A percentile compares a stretch with the other conserved stretches of the same genome.
Conservation (phyloP, 2,888 invertebrate genomes). For the Campoplex capitator region DNA sequence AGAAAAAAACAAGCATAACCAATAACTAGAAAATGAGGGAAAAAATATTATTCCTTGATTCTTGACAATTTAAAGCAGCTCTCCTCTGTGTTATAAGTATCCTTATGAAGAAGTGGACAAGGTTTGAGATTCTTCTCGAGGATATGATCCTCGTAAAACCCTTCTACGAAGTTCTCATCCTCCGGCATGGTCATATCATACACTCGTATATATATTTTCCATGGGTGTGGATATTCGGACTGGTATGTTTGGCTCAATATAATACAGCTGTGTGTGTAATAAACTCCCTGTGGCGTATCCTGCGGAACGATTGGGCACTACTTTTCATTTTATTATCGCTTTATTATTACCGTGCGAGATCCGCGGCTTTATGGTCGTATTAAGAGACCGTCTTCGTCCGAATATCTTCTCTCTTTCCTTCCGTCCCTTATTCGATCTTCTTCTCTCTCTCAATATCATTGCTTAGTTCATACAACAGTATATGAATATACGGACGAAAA, state of each 20-base stretch:
- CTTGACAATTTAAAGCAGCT: constrained; percentile 27
- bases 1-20: background rate
- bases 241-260: constrained; percentile 16
- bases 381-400: constrained; percentile 73
- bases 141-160: constrained; percentile 69
- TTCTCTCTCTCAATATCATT: constrained; percentile 29
- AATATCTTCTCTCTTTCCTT: constrained; percentile 59
- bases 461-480: constrained; percentile 17
- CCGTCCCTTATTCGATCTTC: constrained; percentile 48
- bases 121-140: constrained; percentile 66
- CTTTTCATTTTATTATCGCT: constrained; percentile 82
- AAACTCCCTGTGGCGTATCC: constrained; percentile 79
- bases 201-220: constrained; percentile 41
- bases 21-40: background rate
- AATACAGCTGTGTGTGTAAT: constrained; percentile 71
- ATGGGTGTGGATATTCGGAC: constrained; percentile 16
- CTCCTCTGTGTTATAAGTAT: constrained; percentile 56
- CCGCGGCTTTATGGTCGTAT: constrained; percentile 79
- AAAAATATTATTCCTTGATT: constrained; percentile 3
- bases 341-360: constrained; percentile 80
- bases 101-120: constrained; percentile 68
- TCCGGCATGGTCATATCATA: constrained; percentile 52
- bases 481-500: constrained; percentile 62
- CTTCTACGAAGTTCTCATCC: constrained; percentile 62
- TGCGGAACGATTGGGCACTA: constrained; percentile 78